These are phyloP conservation scores for Loxodonta africana DNA, from an alignment of 2,113 vertebrate species.

Conservation along the genomic window DNA sequence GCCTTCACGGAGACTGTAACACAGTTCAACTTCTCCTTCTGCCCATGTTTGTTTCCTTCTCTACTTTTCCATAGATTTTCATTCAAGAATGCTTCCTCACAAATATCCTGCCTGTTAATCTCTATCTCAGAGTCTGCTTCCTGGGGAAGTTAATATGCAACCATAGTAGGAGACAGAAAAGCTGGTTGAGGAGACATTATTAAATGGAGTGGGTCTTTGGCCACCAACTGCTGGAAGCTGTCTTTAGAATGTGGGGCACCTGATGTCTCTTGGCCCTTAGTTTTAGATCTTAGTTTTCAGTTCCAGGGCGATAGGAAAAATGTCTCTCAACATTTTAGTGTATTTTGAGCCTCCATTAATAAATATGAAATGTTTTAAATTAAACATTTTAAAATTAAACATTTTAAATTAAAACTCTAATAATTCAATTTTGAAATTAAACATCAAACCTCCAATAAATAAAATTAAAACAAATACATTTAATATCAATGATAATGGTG, in stretches of 20 bases:
- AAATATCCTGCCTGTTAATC: neutral
- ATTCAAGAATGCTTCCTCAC: neutral
- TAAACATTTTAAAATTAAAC: no score
- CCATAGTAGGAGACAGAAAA: neutral
- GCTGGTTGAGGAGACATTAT: neutral
- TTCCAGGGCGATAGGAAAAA: neutral
- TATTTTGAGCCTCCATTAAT: neutral
- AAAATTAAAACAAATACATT: slow-evolving; percentile 37
- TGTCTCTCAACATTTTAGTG: neutral
- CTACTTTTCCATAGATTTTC: neutral
- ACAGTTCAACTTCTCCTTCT: neutral
- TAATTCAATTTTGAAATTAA: slow-evolving; percentile 33
- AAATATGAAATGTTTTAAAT: slow-evolving; percentile 4
- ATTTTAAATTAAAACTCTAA: slow-evolving; percentile 31
- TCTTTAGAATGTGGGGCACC: neutral
- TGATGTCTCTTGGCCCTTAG: neutral
- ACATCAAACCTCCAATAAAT: neutral
- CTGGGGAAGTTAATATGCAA: neutral
- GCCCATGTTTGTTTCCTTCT: neutral
- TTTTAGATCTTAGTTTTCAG: slow-evolving; percentile 44
- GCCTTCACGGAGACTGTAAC: neutral
- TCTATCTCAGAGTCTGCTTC: no score
- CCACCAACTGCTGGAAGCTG: neutral
- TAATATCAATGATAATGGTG: neutral
- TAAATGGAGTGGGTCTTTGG: neutral